Evolutionary conservation across 2,797 vertebrate species (phyloP).

Genomic region (Lerista edwardsae): DNA sequence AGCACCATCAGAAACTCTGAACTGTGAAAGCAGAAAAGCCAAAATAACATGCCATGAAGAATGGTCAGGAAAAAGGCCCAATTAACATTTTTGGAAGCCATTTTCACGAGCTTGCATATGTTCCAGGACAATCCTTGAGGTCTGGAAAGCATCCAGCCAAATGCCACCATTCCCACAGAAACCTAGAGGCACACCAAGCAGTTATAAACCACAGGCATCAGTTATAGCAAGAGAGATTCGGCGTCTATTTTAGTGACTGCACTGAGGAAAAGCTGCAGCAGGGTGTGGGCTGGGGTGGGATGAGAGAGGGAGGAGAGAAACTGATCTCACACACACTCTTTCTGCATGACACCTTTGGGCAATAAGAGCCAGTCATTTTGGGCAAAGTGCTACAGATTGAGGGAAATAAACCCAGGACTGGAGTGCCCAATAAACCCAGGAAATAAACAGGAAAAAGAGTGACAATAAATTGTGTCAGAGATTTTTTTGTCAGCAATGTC

Average conservation of each 20-base stretch:
- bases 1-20: neutral
- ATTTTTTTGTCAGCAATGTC: slow-evolving; percentile 32
- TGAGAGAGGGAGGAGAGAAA: neutral
- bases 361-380: neutral
- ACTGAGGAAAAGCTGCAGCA: slow-evolving; percentile 14
- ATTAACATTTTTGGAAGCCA: neutral
- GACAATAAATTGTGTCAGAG: slow-evolving; percentile 6
- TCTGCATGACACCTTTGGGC: slow-evolving; percentile 13
- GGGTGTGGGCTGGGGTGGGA: neutral
- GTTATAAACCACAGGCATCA: slow-evolving; percentile 1
- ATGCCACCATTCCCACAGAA: slow-evolving; percentile 1
- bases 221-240: slow-evolving; percentile 8
- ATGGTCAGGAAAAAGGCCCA: slow-evolving; percentile 22
- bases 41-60: neutral
- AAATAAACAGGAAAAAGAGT: rapidly evolving
- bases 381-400: slow-evolving; percentile 21
- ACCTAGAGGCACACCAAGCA: neutral
- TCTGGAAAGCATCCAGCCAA: neutral
- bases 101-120: neutral
- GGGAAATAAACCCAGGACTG: neutral
- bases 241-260: slow-evolving; percentile 46
- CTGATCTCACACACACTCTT: slow-evolving; percentile 38
- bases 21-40: neutral
- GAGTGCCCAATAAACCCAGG: slow-evolving; percentile 22
- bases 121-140: slow-evolving; percentile 20